Evolutionary conservation across 1,140 invertebrate species (phyloP), one percentile per base, ranked within the genome.

Genomic region (Eciton burchellii): DNA sequence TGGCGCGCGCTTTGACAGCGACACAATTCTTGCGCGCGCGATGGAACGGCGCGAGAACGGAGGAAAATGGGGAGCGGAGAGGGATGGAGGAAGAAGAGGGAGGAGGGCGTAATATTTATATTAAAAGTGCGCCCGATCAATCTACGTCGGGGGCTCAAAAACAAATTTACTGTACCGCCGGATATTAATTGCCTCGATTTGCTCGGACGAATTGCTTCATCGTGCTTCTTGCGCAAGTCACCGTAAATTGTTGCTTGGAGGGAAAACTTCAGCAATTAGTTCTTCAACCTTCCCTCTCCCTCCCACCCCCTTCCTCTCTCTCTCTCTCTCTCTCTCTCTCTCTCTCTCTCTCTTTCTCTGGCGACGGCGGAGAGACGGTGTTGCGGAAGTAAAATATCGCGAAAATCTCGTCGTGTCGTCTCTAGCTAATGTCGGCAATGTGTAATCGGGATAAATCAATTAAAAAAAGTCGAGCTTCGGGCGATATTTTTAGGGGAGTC

Each of bases 171-270:
- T 79, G 56, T 70, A 79, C 49, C 63, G 63, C 74, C 65, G 74
- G 66, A 79, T 79, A 79, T 79, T 79, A 79, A 79, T 79, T 79
- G 74, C 74, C 74, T 56, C 74, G 74, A 79, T 79, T 79, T 79
- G 74, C 74, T 70, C 35, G 74, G 49, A 79, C 49, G 74, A 79
- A 79, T 79, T 79, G 63, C 74, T 79, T 70, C 63, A 43, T 79
- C 74, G 74, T 79, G 63, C 35, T 79, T 79, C 74, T 79, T 79
- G 49, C 24, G 49, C 74, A 35, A 79, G 63, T 79, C 74, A 68
- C n/a, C 62, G 63, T 79, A 79, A 77, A 79, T 79, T 79, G 74
- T 70, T 79, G 63, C 74, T 70, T 26, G 21, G n/a, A 57, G 49
- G 52, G 63, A 70, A 56, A 79, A 79, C 74, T 79, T 79, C 24